These are phyloP conservation scores for Galeruca laticollis DNA, from an alignment of 2,888 invertebrate genomes.

Conservation along the genomic window DNA sequence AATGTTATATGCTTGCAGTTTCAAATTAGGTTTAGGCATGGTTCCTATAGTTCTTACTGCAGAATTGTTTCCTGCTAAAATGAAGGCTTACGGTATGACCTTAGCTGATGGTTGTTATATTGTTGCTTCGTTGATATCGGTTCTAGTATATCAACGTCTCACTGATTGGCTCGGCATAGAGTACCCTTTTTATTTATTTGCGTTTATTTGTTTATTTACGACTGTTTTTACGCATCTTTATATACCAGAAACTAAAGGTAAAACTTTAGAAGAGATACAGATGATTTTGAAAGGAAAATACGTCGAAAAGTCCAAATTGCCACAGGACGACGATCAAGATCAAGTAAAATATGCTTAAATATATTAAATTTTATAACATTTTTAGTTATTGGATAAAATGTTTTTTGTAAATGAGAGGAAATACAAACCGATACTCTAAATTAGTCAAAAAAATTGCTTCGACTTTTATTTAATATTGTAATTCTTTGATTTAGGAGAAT, in stretches of 20 bases:
- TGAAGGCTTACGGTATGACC: conserved; percentile 65
- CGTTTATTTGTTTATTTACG: conserved; percentile 58
- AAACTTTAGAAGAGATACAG: conserved; percentile 64
- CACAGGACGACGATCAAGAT: neutral
- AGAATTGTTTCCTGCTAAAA: conserved; percentile 63
- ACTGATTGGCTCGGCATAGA: conserved; percentile 56
- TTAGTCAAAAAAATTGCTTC: too few species aligned
- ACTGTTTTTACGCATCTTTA: conserved; percentile 60
- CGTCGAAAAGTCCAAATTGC: neutral
- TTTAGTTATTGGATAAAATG: too few species aligned
- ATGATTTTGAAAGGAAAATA: conserved; percentile 59
- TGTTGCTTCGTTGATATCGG: conserved; percentile 59
- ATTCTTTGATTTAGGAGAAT: too few species aligned
- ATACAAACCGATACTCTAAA: too few species aligned
- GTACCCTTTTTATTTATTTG: conserved; percentile 63
- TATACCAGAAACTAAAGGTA: conserved; percentile 63
- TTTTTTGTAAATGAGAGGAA: too few species aligned
- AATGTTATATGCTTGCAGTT: conserved; percentile 56
- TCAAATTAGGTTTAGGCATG: conserved; percentile 63
- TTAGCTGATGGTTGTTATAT: conserved; percentile 62
- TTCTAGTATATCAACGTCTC: conserved; percentile 60
- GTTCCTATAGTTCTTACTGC: conserved; percentile 65
- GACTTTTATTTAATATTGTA: too few species aligned
- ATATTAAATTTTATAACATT: too few species aligned
- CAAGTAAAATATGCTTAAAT: neutral